Evolutionary conservation across 2,797 vertebrate species (phyloP).

Genomic region (Enteromius paludinosus): DNA sequence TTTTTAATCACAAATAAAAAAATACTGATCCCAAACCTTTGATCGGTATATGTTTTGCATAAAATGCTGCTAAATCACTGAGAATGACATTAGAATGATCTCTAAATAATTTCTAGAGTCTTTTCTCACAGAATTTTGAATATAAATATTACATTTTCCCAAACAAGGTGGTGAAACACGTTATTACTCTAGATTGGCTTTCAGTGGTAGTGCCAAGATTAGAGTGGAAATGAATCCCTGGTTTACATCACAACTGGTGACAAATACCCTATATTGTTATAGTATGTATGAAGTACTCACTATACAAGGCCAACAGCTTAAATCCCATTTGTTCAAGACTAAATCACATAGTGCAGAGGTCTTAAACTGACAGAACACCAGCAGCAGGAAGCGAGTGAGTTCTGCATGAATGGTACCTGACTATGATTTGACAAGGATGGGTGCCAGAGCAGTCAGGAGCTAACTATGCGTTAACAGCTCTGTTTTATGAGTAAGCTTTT

Average conservation of each 20-base stretch:
- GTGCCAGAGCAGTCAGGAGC: constrained; percentile 20
- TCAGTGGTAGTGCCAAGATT: too few relatives aligned
- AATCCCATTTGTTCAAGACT: background rate
- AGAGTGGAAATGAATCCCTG: constrained; percentile 3
- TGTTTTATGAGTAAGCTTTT: constrained; percentile 30
- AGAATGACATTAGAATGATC: background rate
- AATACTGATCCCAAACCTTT: background rate
- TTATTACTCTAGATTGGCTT: background rate
- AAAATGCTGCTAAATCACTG: background rate
- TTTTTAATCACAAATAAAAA: background rate
- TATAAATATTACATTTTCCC: background rate
- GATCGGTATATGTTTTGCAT: background rate
- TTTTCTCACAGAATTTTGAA: background rate
- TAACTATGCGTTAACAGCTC: constrained; percentile 23
- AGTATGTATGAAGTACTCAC: constrained; percentile 4
- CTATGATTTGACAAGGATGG: constrained; percentile 27
- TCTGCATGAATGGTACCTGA: constrained; percentile 25
- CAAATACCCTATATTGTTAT: background rate
- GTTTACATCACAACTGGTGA: background rate
- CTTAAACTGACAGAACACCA: background rate
- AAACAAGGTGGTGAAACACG: background rate
- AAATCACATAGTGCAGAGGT: background rate
- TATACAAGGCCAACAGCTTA: constrained; percentile 10
- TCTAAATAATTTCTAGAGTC: background rate
- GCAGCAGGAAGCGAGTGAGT: constrained; percentile 16